Evolutionary conservation across 2,888 invertebrate species (phyloP).

Genomic region (Drosophila prolongata): DNA sequence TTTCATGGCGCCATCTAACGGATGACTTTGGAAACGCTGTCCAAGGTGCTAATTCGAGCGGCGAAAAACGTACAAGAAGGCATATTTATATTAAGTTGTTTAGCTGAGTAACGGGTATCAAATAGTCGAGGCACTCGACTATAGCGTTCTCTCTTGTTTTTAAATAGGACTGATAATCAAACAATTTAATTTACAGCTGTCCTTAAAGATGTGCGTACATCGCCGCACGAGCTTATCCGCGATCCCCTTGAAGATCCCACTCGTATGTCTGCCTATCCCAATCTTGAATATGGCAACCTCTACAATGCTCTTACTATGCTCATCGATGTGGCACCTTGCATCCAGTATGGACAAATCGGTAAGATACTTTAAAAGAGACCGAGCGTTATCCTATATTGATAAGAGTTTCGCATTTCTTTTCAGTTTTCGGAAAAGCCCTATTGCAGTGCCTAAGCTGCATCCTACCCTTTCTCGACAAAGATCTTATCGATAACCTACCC

Average conservation of each 20-base stretch:
- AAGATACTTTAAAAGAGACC: constrained; percentile 44
- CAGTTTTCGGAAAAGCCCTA: constrained; percentile 96
- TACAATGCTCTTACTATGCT: constrained; percentile 92
- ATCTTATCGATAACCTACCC: constrained; percentile 97
- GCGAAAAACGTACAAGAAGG: too few species aligned
- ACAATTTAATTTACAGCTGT: constrained; percentile 88
- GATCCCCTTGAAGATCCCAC: constrained; percentile 93
- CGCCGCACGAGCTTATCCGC: constrained; percentile 95
- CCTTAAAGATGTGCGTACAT: constrained; percentile 97
- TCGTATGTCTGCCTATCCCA: constrained; percentile 96
- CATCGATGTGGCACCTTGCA: constrained; percentile 96
- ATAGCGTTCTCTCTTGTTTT: too few species aligned
- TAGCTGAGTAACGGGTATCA: too few species aligned
- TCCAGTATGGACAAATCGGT: constrained; percentile 95
- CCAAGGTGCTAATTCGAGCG: too few species aligned
- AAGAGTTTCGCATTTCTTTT: constrained; percentile 63
- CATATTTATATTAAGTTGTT: too few species aligned
- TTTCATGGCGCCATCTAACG: too few species aligned
- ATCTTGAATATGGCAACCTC: constrained; percentile 97
- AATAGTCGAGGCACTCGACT: too few species aligned
- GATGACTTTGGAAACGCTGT: too few species aligned
- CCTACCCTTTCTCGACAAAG: constrained; percentile 97
- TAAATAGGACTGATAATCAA: neutral
- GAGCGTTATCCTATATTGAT: neutral
- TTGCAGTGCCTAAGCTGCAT: constrained; percentile 97